Evolutionary conservation across 2,797 vertebrate species (phyloP), one percentile per base, ranked within the genome.

Genomic region (Emydoidea blandingii): DNA sequence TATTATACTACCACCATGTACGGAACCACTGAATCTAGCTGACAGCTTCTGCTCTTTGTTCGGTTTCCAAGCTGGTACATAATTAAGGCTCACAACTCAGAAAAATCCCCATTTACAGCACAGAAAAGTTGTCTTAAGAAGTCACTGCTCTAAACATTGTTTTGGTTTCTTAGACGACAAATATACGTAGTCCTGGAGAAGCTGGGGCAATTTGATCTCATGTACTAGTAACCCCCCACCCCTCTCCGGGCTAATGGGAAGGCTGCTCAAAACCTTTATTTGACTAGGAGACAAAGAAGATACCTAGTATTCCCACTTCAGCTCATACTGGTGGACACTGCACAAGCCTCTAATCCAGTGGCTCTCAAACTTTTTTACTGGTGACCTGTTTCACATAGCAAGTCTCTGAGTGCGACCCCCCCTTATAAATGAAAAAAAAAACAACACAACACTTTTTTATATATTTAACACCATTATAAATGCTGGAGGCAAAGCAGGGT

Each of bases 1-100:
- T 89, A 92, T 92, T 85, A 79, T 54, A 81, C 91, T 81, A 47
- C 52, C 52, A 50, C 65, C 86, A 76, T 62, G 72, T 72, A 88
- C 74, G 54, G 53, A 91, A 82, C 47, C 47, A 82, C 41, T 79
- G 53, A 62, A 74, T 76, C 49, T 44, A 88, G 62, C 78, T 74
- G 29, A 19, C 88, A 78, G 62, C 47, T 79, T 59, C 7, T 54
- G 41, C 49, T 82, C 83, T 92, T 92, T 86, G 53, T 92, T 92
- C 87, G 86, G 76, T 81, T 89, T 50, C 79, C 91, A 85, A 65
- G 87, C 68, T 86, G 82, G 50, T 41, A 31, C 74, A 82, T 86
- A 89, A 92, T 78, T 81, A 85, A 29, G 12, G 37, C 82, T 89
- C 37, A 37, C 56, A 76, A 31, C 25, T 59, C 56, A 85, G 31